Conservation (phyloP, 2,888 invertebrate genomes). For the Protodeltote pygarga region DNA sequence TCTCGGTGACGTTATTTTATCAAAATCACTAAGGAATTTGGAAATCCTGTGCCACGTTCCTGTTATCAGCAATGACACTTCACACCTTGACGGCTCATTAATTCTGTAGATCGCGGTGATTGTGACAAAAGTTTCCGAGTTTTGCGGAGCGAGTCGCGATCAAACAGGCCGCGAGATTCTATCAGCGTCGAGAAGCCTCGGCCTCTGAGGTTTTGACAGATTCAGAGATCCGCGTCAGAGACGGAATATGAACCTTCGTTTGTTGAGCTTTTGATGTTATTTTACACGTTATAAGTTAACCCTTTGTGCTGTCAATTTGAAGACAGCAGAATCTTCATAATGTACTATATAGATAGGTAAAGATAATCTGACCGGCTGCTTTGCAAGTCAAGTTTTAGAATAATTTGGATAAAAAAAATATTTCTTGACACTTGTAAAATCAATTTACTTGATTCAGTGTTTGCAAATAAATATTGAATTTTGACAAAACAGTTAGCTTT, state of each 20-base stretch:
- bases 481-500: too few relatives aligned
- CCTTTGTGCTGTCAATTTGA: too few relatives aligned
- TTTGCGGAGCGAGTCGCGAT: conserved; percentile 49
- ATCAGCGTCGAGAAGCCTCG: conserved; percentile 52
- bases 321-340: too few relatives aligned
- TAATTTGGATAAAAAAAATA: too few relatives aligned
- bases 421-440: too few relatives aligned
- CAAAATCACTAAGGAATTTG: conserved; percentile 39
- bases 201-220: conserved; percentile 45
- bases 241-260: too few relatives aligned
- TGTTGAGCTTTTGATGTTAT: background rate
- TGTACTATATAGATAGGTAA: too few relatives aligned
- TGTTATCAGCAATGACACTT: conserved; percentile 45
- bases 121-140: conserved; percentile 56
- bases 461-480: too few relatives aligned
- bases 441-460: too few relatives aligned
- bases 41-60: conserved; percentile 20
- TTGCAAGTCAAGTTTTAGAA: too few relatives aligned
- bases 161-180: conserved; percentile 57
- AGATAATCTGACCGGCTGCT: too few relatives aligned
- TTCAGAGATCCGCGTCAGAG: conserved; percentile 30
- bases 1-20: conserved; percentile 17
- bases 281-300: too few relatives aligned
- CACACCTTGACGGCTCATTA: conserved; percentile 59
- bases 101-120: conserved; percentile 61